Evolutionary conservation across 2,113 vertebrate genomes (phyloP).

Genomic region (Orthonyx spaldingii): DNA sequence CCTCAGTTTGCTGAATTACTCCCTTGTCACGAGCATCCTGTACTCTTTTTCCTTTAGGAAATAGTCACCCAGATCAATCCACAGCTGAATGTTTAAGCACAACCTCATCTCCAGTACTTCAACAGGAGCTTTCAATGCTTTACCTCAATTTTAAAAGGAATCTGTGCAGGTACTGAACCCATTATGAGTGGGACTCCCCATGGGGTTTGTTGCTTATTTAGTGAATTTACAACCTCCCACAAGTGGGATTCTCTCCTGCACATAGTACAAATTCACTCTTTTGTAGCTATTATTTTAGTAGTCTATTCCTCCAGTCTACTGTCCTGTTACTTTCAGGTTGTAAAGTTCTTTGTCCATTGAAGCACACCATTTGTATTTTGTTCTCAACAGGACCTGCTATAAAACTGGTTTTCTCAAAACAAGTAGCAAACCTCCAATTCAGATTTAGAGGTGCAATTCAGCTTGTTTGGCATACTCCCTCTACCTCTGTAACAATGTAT

Average conservation of each 20-base stretch:
- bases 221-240: background rate
- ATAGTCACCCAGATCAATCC: accelerated
- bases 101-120: background rate
- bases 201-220: background rate
- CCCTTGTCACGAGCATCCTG: background rate
- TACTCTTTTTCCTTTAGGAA: background rate
- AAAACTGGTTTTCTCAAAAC: background rate
- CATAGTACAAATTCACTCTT: background rate
- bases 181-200: background rate
- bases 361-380: background rate
- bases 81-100: background rate
- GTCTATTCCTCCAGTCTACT: background rate
- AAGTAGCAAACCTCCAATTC: background rate
- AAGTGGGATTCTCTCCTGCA: background rate
- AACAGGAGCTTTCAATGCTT: background rate
- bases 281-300: background rate
- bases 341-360: background rate
- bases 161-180: background rate
- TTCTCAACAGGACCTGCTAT: background rate
- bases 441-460: background rate
- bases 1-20: background rate
- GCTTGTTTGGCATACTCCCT: background rate
- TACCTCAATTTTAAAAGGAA: background rate
- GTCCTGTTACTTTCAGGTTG: background rate
- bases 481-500: background rate